Conservation (phyloP, 2,888 invertebrate genomes). For the Yponomeuta plumbellus region DNA sequence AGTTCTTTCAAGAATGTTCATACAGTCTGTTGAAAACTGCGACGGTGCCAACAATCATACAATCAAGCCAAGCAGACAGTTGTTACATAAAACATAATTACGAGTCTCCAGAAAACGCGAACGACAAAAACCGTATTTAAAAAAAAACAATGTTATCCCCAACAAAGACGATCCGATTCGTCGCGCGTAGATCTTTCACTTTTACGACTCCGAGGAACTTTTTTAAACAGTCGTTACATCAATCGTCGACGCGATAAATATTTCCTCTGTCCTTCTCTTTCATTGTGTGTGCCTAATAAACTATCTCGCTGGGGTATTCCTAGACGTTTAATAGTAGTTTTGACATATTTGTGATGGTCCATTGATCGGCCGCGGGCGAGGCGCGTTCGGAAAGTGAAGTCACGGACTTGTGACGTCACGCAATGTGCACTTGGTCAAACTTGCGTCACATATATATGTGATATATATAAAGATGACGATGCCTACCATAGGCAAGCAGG, state of each 20-base stretch:
- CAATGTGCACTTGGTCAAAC: not conserved
- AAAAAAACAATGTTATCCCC: conserved; percentile 6
- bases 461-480: no score
- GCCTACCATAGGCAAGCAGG: no score
- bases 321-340: conserved; percentile 28
- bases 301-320: conserved; percentile 15
- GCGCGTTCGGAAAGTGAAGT: not conserved
- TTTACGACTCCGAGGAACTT: conserved; percentile 12
- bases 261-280: conserved; percentile 13
- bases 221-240: conserved; percentile 14
- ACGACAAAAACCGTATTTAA: not conserved
- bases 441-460: no score
- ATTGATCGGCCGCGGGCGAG: conserved; percentile 38
- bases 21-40: no score
- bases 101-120: not conserved
- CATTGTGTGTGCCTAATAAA: conserved; percentile 15
- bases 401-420: not conserved
- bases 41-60: not conserved
- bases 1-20: no score
- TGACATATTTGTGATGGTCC: conserved; percentile 74
- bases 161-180: conserved; percentile 10
- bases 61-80: not conserved
- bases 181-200: conserved; percentile 13
- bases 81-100: not conserved
- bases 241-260: conserved; percentile 15